A percentile compares a stretch with the other conserved stretches of the same genome.
Conservation (phyloP, 2,797 vertebrate genomes). For the Allobates femoralis region DNA sequence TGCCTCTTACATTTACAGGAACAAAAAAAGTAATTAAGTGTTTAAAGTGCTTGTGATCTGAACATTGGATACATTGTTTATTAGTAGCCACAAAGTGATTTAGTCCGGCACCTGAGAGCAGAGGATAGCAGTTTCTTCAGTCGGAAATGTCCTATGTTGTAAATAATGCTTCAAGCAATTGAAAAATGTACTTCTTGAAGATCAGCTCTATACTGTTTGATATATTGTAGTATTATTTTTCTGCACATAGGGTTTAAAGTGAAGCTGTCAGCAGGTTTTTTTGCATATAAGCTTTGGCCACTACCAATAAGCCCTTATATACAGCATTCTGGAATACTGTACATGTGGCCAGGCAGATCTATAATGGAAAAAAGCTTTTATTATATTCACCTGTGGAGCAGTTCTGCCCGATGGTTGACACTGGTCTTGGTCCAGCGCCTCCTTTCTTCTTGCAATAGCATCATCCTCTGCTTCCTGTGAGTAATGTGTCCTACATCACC, state of each 20-base stretch:
- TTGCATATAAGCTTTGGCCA: no score
- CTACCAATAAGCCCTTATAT: no score
- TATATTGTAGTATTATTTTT: neutral
- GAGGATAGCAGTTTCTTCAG: neutral
- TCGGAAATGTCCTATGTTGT: neutral
- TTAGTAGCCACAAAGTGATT: neutral
- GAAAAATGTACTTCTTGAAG: neutral
- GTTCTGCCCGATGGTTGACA: no score
- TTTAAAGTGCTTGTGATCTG: slow-evolving; percentile 5
- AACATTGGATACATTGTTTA: neutral
- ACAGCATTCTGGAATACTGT: no score
- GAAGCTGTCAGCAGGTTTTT: no score
- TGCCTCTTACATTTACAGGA: slow-evolving; percentile 1
- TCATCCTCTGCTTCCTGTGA: no score
- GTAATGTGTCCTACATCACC: no score
- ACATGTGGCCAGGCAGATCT: no score
- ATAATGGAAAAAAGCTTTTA: no score
- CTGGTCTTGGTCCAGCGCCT: no score
- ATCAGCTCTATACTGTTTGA: neutral
- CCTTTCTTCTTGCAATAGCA: no score
- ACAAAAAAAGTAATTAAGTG: slow-evolving; percentile 8
- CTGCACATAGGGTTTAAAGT: neutral
- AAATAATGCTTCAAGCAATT: neutral
- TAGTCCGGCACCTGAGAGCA: neutral
- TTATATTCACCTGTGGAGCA: no score